A percentile compares a stretch with the other conserved stretches of the same genome.
These are phyloP conservation scores for Microcaecilia unicolor DNA, from an alignment of 2,797 vertebrate species.

Conservation along the genomic window DNA sequence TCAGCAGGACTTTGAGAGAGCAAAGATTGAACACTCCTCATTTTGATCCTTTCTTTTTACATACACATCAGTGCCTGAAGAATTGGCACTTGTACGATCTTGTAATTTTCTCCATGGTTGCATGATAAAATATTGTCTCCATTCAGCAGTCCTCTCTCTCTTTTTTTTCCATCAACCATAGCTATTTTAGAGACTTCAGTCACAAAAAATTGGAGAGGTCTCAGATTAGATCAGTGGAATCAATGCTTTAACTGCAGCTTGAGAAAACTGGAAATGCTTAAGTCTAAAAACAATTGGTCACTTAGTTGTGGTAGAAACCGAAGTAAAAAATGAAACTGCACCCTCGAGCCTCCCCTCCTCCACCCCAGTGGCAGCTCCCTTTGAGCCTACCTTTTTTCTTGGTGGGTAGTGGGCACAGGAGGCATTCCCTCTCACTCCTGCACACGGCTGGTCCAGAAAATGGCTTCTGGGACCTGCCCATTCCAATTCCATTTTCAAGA, in stretches of 20 bases:
- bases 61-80: not conserved
- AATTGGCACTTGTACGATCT: not conserved
- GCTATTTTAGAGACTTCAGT: not conserved
- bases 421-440: too few species aligned
- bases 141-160: not conserved
- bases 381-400: too few species aligned
- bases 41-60: not conserved
- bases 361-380: too few species aligned
- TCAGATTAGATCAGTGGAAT: not conserved
- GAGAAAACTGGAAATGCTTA: not conserved
- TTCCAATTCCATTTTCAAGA: too few species aligned
- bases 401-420: too few species aligned
- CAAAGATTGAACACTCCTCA: not conserved
- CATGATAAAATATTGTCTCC: not conserved
- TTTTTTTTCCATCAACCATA: not conserved
- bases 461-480: too few species aligned
- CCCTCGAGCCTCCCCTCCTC: too few species aligned
- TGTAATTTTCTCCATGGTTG: not conserved
- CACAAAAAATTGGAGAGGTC: not conserved
- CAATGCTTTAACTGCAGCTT: not conserved
- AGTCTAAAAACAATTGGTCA: too few species aligned
- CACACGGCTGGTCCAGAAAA: too few species aligned
- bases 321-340: too few species aligned
- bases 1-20: too few species aligned
- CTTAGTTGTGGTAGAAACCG: too few species aligned